Evolutionary conservation across 1,140 invertebrate species (phyloP), one percentile per base, ranked within the genome.

Genomic region (Sycobia sp.): DNA sequence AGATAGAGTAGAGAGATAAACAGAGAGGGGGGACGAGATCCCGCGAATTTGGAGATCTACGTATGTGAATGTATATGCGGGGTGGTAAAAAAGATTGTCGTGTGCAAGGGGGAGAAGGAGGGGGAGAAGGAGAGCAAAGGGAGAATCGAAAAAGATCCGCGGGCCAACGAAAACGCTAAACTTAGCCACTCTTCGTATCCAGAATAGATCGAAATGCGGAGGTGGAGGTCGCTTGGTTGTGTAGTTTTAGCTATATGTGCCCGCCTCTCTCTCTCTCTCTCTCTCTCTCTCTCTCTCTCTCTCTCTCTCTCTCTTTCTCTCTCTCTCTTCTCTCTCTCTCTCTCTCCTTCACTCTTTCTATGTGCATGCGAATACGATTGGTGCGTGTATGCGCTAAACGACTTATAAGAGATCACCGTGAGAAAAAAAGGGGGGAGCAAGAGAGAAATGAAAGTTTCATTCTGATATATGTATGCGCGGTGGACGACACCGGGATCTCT

Each of bases 201-300:
- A 77, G 77, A 79, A 79, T 80, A 80, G 75, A 77, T 69, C 50
- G 67, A 76, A 76, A 72, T 62, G 75, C 71, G 70, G 71, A 74
- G 71, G 73, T 76, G 75, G 75, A 77, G 75, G 73, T 76, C 73
- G 73, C 68, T 72, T 65, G 53, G 49, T 34, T 44, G 8, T 22
- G 10, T 46, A 25, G 25, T 23, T 20, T 3, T 18, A 1, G 32
- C 29, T 51, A 38, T 11, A 38, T 38, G 36, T n/a, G n/a, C n/a
- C n/a, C n/a, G n/a, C n/a, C n/a, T 39, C 27, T 43, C 23, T 53
- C 7, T 59, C 23, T 49, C 46, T 38, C 43, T 29, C 46, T 20
- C 57, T 20, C 38, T 29, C 34, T 34, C 39, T n/a, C 41, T 32
- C 39, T 54, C 13, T 39, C 49, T 2, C 14, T 38, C 38, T 16